Percentiles rank a stretch among this genome's conserved stretches.
Conservation (phyloP, 1,140 invertebrate genomes). For the Acyrthosiphon pisum region DNA sequence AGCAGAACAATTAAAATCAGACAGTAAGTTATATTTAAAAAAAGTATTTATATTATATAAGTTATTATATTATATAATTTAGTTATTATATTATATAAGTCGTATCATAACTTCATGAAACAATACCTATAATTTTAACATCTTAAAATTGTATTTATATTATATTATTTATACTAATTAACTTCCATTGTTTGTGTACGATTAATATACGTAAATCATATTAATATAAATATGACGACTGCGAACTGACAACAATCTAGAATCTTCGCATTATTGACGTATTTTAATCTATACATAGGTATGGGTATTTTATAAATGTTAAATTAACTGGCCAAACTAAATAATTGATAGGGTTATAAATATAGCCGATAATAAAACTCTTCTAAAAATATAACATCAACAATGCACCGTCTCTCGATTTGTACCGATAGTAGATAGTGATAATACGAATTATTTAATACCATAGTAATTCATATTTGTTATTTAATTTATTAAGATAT, state of each 20-base stretch:
- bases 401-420: no score
- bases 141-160: not conserved
- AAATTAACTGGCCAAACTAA: no score
- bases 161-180: not conserved
- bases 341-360: no score
- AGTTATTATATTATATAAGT: no score
- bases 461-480: no score
- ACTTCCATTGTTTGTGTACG: not conserved
- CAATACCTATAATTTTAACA: not conserved
- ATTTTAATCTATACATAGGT: not conserved
- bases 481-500: constrained; percentile 22
- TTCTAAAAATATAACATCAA: no score
- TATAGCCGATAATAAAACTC: no score
- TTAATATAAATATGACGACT: not conserved
- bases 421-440: no score
- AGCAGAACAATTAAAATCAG: constrained; percentile 9
- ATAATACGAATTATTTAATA: no score
- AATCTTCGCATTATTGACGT: not conserved
- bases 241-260: not conserved
- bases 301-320: not conserved
- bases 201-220: not conserved
- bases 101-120: no score
- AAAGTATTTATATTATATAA: no score
- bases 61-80: no score
- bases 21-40: constrained; percentile 26